Percentiles rank a stretch among this genome's conserved stretches.
Conservation (phyloP, 2,797 vertebrate species). For the Cryptoblepharus egeriae region DNA sequence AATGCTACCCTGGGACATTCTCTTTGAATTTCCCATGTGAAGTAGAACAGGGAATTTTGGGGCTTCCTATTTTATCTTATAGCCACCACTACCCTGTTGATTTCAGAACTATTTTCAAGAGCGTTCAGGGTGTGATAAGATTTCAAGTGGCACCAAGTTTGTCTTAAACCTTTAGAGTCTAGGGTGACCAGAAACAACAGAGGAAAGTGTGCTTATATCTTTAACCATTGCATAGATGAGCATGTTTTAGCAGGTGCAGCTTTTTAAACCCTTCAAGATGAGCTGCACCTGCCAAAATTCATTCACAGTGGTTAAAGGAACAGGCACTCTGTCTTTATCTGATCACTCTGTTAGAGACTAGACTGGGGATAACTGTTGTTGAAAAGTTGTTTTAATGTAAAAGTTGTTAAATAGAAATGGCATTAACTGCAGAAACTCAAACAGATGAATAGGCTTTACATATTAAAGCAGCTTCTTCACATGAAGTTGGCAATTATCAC, state of each 20-base stretch:
- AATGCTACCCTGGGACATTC: background rate
- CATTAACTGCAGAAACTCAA: background rate
- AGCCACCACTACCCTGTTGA: background rate
- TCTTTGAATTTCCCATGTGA: background rate
- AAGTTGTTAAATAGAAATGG: background rate
- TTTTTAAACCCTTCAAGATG: no score
- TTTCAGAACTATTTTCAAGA: background rate
- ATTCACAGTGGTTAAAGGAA: no score
- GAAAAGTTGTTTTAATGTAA: no score
- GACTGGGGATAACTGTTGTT: no score
- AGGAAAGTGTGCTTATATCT: no score
- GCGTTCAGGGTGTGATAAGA: background rate
- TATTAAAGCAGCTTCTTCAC: conserved; percentile 10
- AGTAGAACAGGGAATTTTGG: background rate
- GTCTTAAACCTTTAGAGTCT: background rate
- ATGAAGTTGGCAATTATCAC: background rate
- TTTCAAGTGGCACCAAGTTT: background rate
- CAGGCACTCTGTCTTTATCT: no score
- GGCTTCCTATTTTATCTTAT: background rate
- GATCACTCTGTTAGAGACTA: no score
- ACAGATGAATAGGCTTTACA: background rate
- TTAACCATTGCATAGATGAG: no score
- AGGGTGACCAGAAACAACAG: no score
- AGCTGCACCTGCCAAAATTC: no score
- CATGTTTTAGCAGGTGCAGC: no score